These are phyloP conservation scores for Acanthosepion esculentum DNA, from an alignment of 2,888 invertebrate genomes.

Conservation along the genomic window DNA sequence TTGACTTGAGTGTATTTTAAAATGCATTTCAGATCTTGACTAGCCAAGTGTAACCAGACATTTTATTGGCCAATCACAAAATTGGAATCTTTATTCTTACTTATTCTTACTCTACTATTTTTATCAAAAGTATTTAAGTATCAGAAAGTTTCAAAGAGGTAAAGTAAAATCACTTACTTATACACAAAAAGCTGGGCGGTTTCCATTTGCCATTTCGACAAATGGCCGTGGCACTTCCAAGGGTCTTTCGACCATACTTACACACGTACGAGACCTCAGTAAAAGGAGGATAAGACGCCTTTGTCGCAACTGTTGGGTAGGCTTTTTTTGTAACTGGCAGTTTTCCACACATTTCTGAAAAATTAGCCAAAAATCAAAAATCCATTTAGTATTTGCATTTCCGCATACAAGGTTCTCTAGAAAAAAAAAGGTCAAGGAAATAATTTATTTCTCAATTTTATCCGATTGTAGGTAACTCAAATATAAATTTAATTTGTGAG, in stretches of 20 bases:
- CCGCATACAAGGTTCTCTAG: no score
- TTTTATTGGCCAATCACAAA: not conserved
- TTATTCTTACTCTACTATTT: not conserved
- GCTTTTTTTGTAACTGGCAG: not conserved
- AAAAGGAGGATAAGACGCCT: conserved; percentile 15
- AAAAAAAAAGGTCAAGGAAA: no score
- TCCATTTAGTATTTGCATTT: no score
- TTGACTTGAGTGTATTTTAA: not conserved
- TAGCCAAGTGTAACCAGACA: not conserved
- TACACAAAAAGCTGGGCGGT: conserved; percentile 35
- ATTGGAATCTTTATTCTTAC: not conserved
- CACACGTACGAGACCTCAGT: not conserved
- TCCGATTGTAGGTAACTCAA: no score
- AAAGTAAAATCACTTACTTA: conserved; percentile 35
- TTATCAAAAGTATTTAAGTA: not conserved
- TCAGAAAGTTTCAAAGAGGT: not conserved
- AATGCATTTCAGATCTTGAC: not conserved
- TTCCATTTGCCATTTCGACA: conserved; percentile 43
- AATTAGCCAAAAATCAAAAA: not conserved
- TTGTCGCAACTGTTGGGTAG: not conserved
- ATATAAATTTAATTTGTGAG: no score
- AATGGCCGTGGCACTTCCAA: conserved; percentile 33
- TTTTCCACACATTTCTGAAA: conserved; percentile 44
- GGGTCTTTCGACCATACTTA: conserved; percentile 36
- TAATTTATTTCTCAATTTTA: no score